Percentiles rank a stretch among this genome's conserved stretches.
Conservation (phyloP, 2,888 invertebrate genomes). For the Sericinus montela region DNA sequence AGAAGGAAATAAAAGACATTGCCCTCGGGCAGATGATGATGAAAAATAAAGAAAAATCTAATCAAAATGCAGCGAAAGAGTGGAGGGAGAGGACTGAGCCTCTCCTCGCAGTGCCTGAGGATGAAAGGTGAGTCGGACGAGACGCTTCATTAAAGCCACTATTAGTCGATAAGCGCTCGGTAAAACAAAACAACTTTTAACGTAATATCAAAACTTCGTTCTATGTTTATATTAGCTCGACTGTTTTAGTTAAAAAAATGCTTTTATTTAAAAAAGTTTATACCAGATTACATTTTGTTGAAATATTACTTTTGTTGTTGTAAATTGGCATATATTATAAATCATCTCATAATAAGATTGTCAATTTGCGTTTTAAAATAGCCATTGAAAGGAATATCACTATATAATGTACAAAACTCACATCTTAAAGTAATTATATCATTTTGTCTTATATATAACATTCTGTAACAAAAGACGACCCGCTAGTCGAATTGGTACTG, state of each 20-base stretch:
- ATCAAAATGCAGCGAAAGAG: constrained; percentile 56
- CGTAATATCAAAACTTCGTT: constrained; percentile 40
- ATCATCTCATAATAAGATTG: too few relatives aligned
- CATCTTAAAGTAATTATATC: too few relatives aligned
- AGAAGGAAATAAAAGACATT: constrained; percentile 16
- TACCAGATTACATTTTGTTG: too few relatives aligned
- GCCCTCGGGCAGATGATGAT: constrained; percentile 32
- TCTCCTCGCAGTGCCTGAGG: constrained; percentile 67
- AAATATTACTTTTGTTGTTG: too few relatives aligned
- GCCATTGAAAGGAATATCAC: too few relatives aligned
- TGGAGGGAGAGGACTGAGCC: constrained; percentile 63
- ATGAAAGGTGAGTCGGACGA: constrained; percentile 71
- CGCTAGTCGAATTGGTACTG: too few relatives aligned
- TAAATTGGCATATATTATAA: too few relatives aligned
- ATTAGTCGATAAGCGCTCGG: constrained; percentile 53
- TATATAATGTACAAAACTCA: not conserved
- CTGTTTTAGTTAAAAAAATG: too few relatives aligned
- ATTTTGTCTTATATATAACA: too few relatives aligned
- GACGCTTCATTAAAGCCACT: constrained; percentile 66
- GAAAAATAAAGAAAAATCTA: constrained; percentile 69
- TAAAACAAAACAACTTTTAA: constrained; percentile 48
- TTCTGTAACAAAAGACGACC: too few relatives aligned
- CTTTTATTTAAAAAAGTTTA: too few relatives aligned
- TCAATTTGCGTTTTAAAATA: too few relatives aligned
- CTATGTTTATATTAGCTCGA: constrained; percentile 23